A percentile compares a stretch with the other conserved stretches of the same genome.
Conservation (phyloP, 1,140 invertebrate species). For the Hylaeus anthracinus region DNA sequence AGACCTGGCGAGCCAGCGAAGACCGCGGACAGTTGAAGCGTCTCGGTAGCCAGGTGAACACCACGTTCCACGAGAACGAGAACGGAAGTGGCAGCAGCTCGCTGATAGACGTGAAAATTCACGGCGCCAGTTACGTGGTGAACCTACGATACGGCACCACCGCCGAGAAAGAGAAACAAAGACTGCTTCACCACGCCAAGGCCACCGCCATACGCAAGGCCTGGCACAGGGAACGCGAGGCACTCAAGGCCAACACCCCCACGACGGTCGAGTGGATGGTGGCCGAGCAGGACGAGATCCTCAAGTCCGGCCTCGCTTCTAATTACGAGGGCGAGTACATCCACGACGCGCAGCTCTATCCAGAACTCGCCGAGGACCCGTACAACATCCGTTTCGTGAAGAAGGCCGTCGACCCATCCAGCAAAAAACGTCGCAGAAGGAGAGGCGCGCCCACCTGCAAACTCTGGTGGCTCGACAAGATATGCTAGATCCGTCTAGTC, state of each 20-base stretch:
- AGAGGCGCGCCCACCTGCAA: conserved; percentile 77
- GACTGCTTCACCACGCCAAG: conserved; percentile 94
- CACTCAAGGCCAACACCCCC: conserved; percentile 88
- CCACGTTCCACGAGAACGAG: conserved; percentile 94
- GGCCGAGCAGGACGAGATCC: conserved; percentile 92
- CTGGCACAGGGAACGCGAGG: conserved; percentile 94
- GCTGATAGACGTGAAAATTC: conserved; percentile 92
- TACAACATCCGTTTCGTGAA: conserved; percentile 95
- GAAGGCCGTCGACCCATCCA: conserved; percentile 85
- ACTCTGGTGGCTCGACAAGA: conserved; percentile 81
- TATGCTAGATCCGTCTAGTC: conserved; percentile 76
- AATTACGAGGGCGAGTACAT: conserved; percentile 95
- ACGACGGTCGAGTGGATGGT: conserved; percentile 88
- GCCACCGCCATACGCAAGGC: conserved; percentile 92
- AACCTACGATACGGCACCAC: conserved; percentile 94
- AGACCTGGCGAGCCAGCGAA: conserved; percentile 92
- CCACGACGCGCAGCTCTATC: conserved; percentile 93
- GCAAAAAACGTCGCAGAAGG: conserved; percentile 84
- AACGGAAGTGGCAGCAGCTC: conserved; percentile 84
- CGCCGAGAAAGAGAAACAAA: conserved; percentile 91
- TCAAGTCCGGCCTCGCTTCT: conserved; percentile 90
- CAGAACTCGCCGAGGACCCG: conserved; percentile 96
- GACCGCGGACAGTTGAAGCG: conserved; percentile 94
- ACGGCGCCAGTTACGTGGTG: conserved; percentile 90
- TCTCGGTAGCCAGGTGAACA: conserved; percentile 94